These are phyloP conservation scores for Penaeus japonicus DNA, from an alignment of 1,140 invertebrate genomes.

Conservation along the genomic window DNA sequence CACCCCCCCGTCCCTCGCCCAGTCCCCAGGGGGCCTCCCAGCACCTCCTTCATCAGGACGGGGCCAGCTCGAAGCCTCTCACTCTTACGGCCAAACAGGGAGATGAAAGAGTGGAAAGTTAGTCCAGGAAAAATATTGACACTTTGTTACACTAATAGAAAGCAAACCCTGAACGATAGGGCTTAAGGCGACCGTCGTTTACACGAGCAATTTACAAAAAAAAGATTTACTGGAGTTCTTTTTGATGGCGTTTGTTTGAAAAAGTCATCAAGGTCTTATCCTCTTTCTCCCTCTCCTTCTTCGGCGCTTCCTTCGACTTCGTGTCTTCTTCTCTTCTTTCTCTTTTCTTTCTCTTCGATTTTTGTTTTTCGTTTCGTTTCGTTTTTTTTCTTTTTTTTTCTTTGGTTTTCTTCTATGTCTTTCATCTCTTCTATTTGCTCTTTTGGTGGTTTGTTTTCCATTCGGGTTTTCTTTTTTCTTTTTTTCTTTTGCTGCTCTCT, in stretches of 20 bases:
- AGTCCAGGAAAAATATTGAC: slow-evolving; percentile 52
- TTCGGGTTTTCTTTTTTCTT: too few relatives aligned
- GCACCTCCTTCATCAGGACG: neutral
- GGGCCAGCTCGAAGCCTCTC: slow-evolving; percentile 22
- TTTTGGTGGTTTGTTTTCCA: too few relatives aligned
- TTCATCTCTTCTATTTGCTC: too few relatives aligned
- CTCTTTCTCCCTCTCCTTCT: too few relatives aligned
- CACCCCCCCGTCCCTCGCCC: neutral
- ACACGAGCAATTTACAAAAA: slow-evolving; percentile 51
- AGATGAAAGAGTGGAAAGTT: slow-evolving; percentile 50
- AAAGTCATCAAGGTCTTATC: too few relatives aligned
- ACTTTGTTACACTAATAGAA: slow-evolving; percentile 55
- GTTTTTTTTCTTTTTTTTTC: too few relatives aligned
- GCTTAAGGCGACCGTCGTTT: slow-evolving; percentile 37
- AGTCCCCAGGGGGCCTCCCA: neutral
- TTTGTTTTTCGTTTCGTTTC: too few relatives aligned
- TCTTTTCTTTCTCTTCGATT: too few relatives aligned
- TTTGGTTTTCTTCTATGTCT: too few relatives aligned
- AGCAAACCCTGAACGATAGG: slow-evolving; percentile 50
- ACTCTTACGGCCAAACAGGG: slow-evolving; percentile 21
- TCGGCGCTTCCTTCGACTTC: too few relatives aligned
- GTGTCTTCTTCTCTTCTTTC: too few relatives aligned
- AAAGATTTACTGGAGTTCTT: slow-evolving; percentile 46
- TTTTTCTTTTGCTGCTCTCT: too few relatives aligned
- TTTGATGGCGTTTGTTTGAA: slow-evolving; percentile 34